Conservation (phyloP, 2,888 invertebrate genomes). For the Tipula helvola region DNA sequence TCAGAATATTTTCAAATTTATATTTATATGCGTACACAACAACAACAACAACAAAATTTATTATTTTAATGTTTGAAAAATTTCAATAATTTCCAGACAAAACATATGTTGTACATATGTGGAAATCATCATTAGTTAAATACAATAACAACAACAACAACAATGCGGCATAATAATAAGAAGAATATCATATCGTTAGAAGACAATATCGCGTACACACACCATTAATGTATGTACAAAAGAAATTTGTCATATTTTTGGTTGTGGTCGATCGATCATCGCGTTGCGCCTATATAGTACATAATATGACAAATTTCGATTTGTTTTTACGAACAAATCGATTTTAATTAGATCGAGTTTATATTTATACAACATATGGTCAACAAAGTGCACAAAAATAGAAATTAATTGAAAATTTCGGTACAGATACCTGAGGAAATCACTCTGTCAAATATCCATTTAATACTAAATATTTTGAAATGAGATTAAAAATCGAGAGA, state of each 20-base stretch:
- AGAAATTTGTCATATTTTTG: background rate
- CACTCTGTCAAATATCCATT: background rate
- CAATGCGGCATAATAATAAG: background rate
- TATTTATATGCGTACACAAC: background rate
- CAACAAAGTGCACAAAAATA: background rate
- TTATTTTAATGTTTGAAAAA: background rate
- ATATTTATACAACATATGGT: background rate
- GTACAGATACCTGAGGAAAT: background rate
- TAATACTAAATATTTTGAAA: background rate
- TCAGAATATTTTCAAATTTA: background rate
- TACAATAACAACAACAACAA: background rate
- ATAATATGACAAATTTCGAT: no score
- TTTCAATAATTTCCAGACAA: slow-evolving; percentile 8
- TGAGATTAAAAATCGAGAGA: background rate
- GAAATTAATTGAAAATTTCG: background rate
- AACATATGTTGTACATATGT: slow-evolving; percentile 9
- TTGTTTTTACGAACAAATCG: background rate
- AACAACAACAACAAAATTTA: background rate
- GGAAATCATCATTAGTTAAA: slow-evolving; percentile 6
- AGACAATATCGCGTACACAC: background rate
- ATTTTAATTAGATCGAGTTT: background rate
- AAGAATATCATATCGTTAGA: background rate
- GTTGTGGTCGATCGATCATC: background rate
- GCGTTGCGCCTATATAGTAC: background rate
- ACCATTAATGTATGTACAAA: background rate